Evolutionary conservation across 2,888 invertebrate species (phyloP), one percentile per base, ranked within the genome.

Genomic region (Platerodrilus igneus): DNA sequence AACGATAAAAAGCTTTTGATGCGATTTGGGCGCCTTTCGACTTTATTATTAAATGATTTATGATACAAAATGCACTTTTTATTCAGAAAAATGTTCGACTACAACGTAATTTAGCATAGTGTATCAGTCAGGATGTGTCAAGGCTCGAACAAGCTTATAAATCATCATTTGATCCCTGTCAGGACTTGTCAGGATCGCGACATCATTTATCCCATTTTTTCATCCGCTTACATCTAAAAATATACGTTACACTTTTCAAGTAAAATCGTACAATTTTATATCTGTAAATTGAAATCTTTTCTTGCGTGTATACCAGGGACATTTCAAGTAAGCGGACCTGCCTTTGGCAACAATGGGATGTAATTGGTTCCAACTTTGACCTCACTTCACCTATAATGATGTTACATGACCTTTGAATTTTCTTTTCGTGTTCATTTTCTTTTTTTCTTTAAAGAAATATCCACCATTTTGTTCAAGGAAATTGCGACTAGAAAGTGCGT

Each of bases 361-460:
- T 67, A 67, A 67, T 67, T 67, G 66, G 63, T 63, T 66, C 60
- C 64, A 64, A 64, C 64, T 65, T 59, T 63, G 61, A 62, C 63
- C 62, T 57, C 53, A 50, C 55, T 57, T 59, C 60, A 59, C 57
- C 58, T 57, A 59, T 62, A 60, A 60, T 60, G 61, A 62, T 55
- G 55, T 53, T 50, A 53, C 53, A 55, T 43, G 51, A 52, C 50
- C 51, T 51, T 51, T 50, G 52, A 53, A 49, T 51, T 50, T 48
- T 39, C 38, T 29, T 29, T 36, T 40, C 15, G 18, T 19, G 33
- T 45, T 36, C 35, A 37, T 41, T 41, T 37, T 38, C 40, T 36
- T 43, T 39, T 38, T 20, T 26, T 20, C 18, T 29, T 17, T 17
- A 18, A 40, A 25, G 22, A 17, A 27, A n/a, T 17, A 4, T 15